Evolutionary conservation across 2,113 vertebrate genomes (phyloP), one percentile per base, ranked within the genome.

Genomic region (Hypocryptadius cinnamomeus): DNA sequence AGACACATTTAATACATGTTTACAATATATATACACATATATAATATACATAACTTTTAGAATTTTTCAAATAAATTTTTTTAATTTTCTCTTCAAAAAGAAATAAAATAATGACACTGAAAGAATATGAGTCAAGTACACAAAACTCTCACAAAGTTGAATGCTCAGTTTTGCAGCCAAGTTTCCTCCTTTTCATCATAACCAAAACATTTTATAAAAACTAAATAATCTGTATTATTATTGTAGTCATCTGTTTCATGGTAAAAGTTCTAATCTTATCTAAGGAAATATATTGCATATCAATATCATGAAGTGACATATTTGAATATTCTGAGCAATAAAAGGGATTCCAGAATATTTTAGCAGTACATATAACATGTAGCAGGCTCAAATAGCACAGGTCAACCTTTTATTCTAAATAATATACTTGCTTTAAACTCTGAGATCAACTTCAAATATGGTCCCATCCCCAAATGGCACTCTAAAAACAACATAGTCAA

Each of bases 1-100:
- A 96, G 96, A 98, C 96, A 98, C 95, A 98, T 98, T 98, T 98
- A 98, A 98, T 98, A 98, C 97, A 98, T 98, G 96, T 96, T 88
- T 97, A 97, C 95, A 98, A 97, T 98, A 98, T 98, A 98, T 98
- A 98, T 97, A 98, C 95, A 98, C 96, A 97, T 97, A 98, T 97
- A 98, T 97, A 98, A 98, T 98, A 98, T 98, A 98, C 97, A 98
- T 97, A 98, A 95, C 77, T 98, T 97, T 91, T 97, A 98, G 97
- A 97, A 85, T 97, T 97, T 97, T 97, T 96, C 97, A 98, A 98
- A 98, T 98, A 98, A 98, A 97, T 96, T 87, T 97, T 97, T 96
- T 95, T 87, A 91, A 97, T 97, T 96, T 96, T 87, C 83, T 97
- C 87, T 96, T 95, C 92, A 94, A 96, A 98, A 97, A 97, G 95